A percentile compares a stretch with the other conserved stretches of the same genome.
phyloP scores from a whole-genome alignment of 2,888 invertebrate genomes.

The Drosophila barbarae region DNA sequence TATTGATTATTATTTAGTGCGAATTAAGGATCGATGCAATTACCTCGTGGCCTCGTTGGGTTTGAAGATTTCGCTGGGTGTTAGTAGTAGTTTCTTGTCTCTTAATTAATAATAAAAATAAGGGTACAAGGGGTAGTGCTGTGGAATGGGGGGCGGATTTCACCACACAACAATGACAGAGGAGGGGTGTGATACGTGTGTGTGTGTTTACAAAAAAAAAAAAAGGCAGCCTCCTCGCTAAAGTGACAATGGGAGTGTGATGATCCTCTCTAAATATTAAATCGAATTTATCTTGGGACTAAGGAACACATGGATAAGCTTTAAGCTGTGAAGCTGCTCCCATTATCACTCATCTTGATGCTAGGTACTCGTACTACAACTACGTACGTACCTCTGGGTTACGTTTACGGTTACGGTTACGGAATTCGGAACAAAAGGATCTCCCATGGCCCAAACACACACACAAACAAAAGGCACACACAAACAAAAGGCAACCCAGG shows the following conservation, averaged over 20 bases:
- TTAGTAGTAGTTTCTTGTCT: conserved; percentile 14
- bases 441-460: background rate
- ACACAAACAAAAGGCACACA: background rate
- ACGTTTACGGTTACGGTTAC: background rate
- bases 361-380: conserved; percentile 6
- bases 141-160: conserved; percentile 2
- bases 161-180: conserved; percentile 10
- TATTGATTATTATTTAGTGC: conserved; percentile 24
- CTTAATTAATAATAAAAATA: conserved; percentile 1
- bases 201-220: no score
- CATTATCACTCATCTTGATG: background rate
- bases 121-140: conserved; percentile 10
- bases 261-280: background rate
- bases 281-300: no score
- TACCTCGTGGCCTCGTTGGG: conserved; percentile 31
- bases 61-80: conserved; percentile 28
- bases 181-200: no score
- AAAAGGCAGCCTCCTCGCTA: background rate
- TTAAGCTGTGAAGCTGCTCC: background rate
- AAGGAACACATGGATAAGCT: no score
- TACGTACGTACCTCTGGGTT: conserved; percentile 29
- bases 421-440: background rate
- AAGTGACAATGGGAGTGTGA: conserved; percentile 1
- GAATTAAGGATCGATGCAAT: conserved; percentile 26
- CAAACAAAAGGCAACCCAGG: conserved; percentile 12